These are phyloP conservation scores for Ectropis crepuscularia DNA, from an alignment of 2,888 invertebrate genomes.

Conservation along the genomic window DNA sequence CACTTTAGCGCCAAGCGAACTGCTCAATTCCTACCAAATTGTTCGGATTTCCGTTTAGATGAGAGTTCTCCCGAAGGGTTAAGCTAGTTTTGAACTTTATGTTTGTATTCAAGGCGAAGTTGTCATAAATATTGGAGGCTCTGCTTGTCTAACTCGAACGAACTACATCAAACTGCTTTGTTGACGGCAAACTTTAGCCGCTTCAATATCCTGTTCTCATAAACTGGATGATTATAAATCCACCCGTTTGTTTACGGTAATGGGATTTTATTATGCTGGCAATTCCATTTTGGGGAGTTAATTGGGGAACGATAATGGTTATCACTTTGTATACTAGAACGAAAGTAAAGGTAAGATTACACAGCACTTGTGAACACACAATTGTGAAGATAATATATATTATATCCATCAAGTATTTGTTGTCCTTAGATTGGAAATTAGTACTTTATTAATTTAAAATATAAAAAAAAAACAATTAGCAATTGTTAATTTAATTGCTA, in stretches of 20 bases:
- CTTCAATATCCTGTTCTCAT: slow-evolving; percentile 68
- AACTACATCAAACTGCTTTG: slow-evolving; percentile 75
- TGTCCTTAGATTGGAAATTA: no score
- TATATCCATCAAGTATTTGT: no score
- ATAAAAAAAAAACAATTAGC: no score
- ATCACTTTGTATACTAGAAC: slow-evolving; percentile 5
- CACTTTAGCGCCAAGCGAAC: slow-evolving; percentile 51
- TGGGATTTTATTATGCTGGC: slow-evolving; percentile 34
- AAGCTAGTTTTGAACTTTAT: slow-evolving; percentile 74
- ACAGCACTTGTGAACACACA: neutral
- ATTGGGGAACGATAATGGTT: slow-evolving; percentile 9
- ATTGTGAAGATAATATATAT: no score
- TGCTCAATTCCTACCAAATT: slow-evolving; percentile 68
- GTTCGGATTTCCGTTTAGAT: slow-evolving; percentile 69
- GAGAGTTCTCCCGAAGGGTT: slow-evolving; percentile 69
- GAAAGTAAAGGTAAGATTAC: neutral
- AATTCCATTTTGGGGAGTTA: slow-evolving; percentile 29
- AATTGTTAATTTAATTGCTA: no score
- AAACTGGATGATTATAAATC: slow-evolving; percentile 60
- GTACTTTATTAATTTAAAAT: no score
- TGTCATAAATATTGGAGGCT: slow-evolving; percentile 75
- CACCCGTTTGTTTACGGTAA: slow-evolving; percentile 57
- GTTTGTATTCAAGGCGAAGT: slow-evolving; percentile 70
- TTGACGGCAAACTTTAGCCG: slow-evolving; percentile 68
- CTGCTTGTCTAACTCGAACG: slow-evolving; percentile 68